Evolutionary conservation across 2,888 invertebrate species (phyloP).

Genomic region (Blastobasis lacticolella): DNA sequence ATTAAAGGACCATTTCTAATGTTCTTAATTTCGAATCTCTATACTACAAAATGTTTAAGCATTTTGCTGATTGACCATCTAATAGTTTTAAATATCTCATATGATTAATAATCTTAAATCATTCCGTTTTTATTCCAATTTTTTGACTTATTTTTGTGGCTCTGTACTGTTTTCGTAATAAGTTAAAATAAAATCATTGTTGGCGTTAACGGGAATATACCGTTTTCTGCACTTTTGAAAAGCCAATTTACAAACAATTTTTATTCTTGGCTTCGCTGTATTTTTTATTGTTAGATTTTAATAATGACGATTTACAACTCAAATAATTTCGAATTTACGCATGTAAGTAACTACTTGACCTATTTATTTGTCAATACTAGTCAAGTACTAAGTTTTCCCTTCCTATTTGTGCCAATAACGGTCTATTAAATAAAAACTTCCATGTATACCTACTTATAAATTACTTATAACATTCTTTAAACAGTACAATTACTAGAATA

Average conservation of each 20-base stretch:
- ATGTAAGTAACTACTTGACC: not conserved
- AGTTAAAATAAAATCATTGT: too few species aligned
- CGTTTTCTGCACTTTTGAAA: too few species aligned
- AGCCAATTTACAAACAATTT: too few species aligned
- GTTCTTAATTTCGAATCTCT: constrained; percentile 17
- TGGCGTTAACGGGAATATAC: too few species aligned
- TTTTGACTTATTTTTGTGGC: constrained; percentile 27
- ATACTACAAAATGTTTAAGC: not conserved
- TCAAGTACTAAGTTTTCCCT: constrained; percentile 3
- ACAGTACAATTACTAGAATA: constrained; percentile 42
- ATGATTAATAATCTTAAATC: constrained; percentile 13
- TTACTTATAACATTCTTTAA: constrained; percentile 9
- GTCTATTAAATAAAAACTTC: constrained; percentile 15
- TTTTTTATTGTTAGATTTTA: constrained; percentile 11
- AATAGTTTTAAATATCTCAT: too few species aligned
- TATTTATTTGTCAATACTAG: constrained; percentile 14
- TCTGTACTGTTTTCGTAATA: not conserved
- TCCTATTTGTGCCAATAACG: constrained; percentile 32
- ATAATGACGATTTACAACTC: constrained; percentile 2
- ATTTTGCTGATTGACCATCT: too few species aligned
- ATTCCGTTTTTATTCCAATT: constrained; percentile 50
- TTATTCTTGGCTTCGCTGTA: not conserved
- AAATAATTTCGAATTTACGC: not conserved
- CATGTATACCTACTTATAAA: too few species aligned
- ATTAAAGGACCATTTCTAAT: constrained; percentile 3